Percentiles rank a stretch among this genome's conserved stretches.
phyloP scores from a whole-genome alignment of 2,888 invertebrate genomes.

The Eupeodes latifasciatus region DNA sequence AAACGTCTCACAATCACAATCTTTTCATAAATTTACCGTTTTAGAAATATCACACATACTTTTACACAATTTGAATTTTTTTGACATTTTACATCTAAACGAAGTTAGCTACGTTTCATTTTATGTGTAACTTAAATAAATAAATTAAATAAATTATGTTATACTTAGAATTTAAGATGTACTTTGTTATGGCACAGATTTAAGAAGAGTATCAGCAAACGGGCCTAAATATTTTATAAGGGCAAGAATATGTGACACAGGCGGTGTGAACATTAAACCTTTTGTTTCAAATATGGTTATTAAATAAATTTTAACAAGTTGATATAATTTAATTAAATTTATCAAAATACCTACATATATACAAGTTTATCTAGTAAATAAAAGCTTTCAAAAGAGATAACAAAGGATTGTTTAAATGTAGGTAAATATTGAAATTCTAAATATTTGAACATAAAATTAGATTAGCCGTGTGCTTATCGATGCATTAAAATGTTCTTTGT shows the following conservation, averaged over 20 bases:
- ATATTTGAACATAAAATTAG: slow-evolving; percentile 29
- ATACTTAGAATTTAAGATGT: too few relatives aligned
- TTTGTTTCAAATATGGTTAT: background rate
- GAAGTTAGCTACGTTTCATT: too few relatives aligned
- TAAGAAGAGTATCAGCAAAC: too few relatives aligned
- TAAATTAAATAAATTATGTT: too few relatives aligned
- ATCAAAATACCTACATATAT: background rate
- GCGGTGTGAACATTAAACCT: background rate
- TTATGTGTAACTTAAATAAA: too few relatives aligned
- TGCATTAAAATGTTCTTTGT: slow-evolving; percentile 24
- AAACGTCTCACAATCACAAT: too few relatives aligned
- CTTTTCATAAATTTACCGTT: too few relatives aligned
- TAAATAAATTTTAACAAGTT: background rate
- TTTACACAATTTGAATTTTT: too few relatives aligned
- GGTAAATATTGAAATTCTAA: slow-evolving; percentile 20
- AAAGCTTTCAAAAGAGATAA: background rate
- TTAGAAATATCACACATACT: too few relatives aligned
- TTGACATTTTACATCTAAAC: too few relatives aligned
- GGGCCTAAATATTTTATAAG: background rate
- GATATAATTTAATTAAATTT: slow-evolving; percentile 18
- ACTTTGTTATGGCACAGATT: too few relatives aligned
- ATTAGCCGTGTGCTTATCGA: slow-evolving; percentile 28
- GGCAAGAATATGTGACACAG: background rate
- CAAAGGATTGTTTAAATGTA: background rate
- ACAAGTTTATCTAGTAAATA: background rate